These are phyloP conservation scores for Daptonema setosum DNA, from an alignment of 2,888 invertebrate species.

Conservation along the genomic window DNA sequence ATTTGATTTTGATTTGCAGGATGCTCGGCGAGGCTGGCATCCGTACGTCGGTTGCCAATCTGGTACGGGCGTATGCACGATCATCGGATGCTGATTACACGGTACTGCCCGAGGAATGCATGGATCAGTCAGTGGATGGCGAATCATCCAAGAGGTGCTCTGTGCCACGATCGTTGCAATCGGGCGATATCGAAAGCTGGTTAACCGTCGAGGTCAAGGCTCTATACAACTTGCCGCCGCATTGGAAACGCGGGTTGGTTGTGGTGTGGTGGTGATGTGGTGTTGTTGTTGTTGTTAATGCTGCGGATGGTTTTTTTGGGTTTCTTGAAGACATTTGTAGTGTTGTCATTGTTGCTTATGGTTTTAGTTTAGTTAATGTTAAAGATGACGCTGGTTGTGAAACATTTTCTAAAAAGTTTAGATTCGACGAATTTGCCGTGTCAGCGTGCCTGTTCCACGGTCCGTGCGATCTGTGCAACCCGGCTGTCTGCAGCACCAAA, in stretches of 20 bases:
- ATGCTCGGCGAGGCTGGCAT: neutral
- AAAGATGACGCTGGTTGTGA: too few relatives aligned
- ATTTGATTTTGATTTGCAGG: too few relatives aligned
- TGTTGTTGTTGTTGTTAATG: too few relatives aligned
- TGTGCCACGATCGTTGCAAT: too few relatives aligned
- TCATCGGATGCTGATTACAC: neutral
- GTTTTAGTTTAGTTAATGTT: too few relatives aligned
- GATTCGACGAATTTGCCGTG: conserved; percentile 26
- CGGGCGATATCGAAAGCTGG: conserved; percentile 22
- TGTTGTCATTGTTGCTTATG: too few relatives aligned
- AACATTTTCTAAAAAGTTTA: too few relatives aligned
- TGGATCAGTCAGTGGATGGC: too few relatives aligned
- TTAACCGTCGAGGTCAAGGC: conserved; percentile 29
- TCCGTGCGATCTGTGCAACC: conserved; percentile 17
- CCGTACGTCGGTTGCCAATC: neutral
- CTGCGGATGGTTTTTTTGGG: too few relatives aligned
- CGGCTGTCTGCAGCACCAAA: conserved; percentile 15
- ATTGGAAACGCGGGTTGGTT: conserved; percentile 12
- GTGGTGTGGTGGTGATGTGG: too few relatives aligned
- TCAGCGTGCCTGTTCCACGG: conserved; percentile 26
- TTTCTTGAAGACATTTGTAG: too few relatives aligned
- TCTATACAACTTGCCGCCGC: conserved; percentile 18
- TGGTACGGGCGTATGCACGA: neutral
- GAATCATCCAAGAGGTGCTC: too few relatives aligned
- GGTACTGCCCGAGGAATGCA: neutral